Percentiles rank a stretch among this genome's conserved stretches.
Conservation (phyloP, 1,140 invertebrate species). For the Ephestia elutella region DNA sequence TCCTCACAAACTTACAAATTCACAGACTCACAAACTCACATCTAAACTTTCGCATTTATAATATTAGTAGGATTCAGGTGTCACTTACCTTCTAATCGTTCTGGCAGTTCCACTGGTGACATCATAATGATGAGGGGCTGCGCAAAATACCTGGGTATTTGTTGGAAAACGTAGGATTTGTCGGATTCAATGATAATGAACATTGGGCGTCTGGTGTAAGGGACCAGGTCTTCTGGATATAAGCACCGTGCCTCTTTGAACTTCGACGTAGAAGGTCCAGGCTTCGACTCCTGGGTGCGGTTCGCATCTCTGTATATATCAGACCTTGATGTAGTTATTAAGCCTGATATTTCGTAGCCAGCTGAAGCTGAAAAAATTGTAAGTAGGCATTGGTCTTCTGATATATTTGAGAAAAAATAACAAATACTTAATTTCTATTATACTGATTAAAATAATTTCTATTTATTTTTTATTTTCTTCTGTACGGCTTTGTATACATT, state of each 20-base stretch:
- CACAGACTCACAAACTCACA: neutral
- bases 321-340: constrained; percentile 87
- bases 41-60: neutral
- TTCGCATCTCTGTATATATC: constrained; percentile 40
- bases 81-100: constrained; percentile 83
- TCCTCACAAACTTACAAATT: too few relatives aligned
- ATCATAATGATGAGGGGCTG: constrained; percentile 96
- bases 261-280: constrained; percentile 69
- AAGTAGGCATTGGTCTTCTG: too few relatives aligned
- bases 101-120: constrained; percentile 93
- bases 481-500: too few relatives aligned
- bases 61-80: too few relatives aligned
- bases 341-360: constrained; percentile 94
- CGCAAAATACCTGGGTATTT: constrained; percentile 93
- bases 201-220: constrained; percentile 92
- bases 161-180: constrained; percentile 95
- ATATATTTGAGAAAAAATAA: too few relatives aligned
- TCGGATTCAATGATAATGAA: constrained; percentile 97
- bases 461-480: too few relatives aligned
- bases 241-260: constrained; percentile 84
- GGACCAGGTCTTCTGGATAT: constrained; percentile 94
- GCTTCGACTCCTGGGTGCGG: constrained; percentile 24
- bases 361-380: constrained; percentile 79
- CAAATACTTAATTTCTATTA: too few relatives aligned
- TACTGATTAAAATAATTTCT: too few relatives aligned